phyloP scores from a whole-genome alignment of 2,888 invertebrate species.

The Zaprionus lineosus region DNA sequence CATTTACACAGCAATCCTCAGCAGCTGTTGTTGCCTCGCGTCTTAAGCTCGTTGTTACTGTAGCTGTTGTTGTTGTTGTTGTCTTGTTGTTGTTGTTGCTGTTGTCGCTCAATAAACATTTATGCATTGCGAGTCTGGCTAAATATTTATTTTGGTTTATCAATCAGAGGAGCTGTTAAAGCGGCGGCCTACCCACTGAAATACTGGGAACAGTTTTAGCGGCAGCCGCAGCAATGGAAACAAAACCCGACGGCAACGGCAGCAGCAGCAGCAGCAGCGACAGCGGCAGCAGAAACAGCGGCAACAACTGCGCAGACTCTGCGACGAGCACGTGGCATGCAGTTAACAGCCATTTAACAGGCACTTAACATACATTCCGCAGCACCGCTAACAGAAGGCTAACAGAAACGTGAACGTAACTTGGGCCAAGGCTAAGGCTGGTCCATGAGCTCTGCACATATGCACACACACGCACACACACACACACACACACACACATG shows the following conservation, averaged over 20 bases:
- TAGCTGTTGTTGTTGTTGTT: slow-evolving; percentile 17
- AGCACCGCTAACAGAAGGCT: slow-evolving; percentile 28
- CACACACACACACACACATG: slow-evolving; percentile 1
- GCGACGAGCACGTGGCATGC: slow-evolving; percentile 58
- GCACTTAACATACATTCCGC: no score
- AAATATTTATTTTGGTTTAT: slow-evolving; percentile 77
- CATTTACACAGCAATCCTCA: slow-evolving; percentile 33
- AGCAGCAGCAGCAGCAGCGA: neutral
- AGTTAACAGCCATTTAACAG: slow-evolving; percentile 38
- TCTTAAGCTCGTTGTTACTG: neutral
- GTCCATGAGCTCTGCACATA: slow-evolving; percentile 51
- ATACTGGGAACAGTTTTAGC: slow-evolving; percentile 60
- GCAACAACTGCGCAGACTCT: slow-evolving; percentile 58
- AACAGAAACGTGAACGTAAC: slow-evolving; percentile 16
- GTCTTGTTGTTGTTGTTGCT: slow-evolving; percentile 23
- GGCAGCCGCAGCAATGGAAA: neutral
- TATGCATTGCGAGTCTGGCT: slow-evolving; percentile 68
- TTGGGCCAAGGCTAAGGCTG: slow-evolving; percentile 74
- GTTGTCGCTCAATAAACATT: slow-evolving; percentile 42
- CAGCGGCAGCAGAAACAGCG: neutral
- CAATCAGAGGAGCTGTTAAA: slow-evolving; percentile 71
- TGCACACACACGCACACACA: slow-evolving; percentile 8
- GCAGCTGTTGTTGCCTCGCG: slow-evolving; percentile 2
- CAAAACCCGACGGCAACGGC: neutral
- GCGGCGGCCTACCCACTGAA: slow-evolving; percentile 24